Evolutionary conservation across 2,797 vertebrate species (phyloP), one percentile per base, ranked within the genome.

Genomic region (Garrulus glandarius): DNA sequence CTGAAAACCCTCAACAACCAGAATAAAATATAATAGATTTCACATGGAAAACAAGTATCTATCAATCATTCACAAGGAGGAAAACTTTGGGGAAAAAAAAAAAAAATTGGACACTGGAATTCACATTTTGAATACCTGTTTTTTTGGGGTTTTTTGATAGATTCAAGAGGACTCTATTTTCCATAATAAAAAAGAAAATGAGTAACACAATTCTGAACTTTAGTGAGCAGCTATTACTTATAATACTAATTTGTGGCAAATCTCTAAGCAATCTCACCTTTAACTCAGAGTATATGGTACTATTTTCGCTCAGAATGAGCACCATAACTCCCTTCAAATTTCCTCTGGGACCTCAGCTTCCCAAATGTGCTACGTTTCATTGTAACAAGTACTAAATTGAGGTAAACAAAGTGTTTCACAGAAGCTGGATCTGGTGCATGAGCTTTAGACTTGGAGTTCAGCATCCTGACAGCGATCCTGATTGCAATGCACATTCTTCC

Each of bases 261-360:
- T 17, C 1, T 0, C 32, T 49, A 56, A 89, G 11, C 0, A 0
- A 44, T 53, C 9, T 37, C 74, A 34, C 32, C 5, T 46, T 71
- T 75, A 50, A 65, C 41, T 74, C 52, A 43, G 37, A 47, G 36
- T 20, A 63, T 12, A 13, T 15, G 15, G 27, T 3, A 29, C 18
- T 30, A 46, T 67, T 59, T 75, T 75, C 24, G 37, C 41, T 47
- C 13, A 46, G 15, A 57, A 7, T 26, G 36, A 89, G 21, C 36
- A 64, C 16, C 32, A 3, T 11, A 71, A 50, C 32, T 53, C 36
- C 27, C n/a, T 59, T 63, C 32, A 78, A 64, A 61, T 64, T 83
- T 59, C 34, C 29, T 46, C 7, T 27, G n/a, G 22, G 57, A 44
- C 9, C 10, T 67, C 30, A 61, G 20, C 15, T 82, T 90, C 57